Evolutionary conservation across 2,797 vertebrate species (phyloP).

Genomic region (Anisognathus igniventris): DNA sequence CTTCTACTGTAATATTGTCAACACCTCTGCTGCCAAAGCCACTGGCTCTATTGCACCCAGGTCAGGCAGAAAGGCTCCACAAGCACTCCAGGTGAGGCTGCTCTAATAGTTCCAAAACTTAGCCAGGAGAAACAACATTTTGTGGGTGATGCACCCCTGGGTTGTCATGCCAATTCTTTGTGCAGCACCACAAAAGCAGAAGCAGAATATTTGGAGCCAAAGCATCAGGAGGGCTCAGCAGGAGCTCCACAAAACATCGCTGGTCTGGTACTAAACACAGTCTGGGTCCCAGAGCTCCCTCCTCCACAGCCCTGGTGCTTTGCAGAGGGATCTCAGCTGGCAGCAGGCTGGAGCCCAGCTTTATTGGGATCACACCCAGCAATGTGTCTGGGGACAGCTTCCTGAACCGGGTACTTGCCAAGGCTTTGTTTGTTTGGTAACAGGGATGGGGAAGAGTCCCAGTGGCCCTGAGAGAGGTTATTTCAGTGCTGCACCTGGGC

Average conservation of each 20-base stretch:
- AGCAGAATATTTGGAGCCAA: not conserved
- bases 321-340: constrained; percentile 22
- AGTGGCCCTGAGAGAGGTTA: not conserved
- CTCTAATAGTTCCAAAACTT: accelerated
- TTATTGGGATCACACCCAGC: constrained; percentile 15
- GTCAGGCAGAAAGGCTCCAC: not conserved
- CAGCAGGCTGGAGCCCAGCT: not conserved
- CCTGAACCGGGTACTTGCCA: not conserved
- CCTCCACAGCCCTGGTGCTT: not conserved
- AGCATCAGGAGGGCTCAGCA: not conserved
- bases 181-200: not conserved
- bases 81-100: not conserved
- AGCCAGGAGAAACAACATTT: not conserved
- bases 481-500: constrained; percentile 49
- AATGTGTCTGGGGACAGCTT: constrained; percentile 39
- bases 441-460: constrained; percentile 7
- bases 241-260: not conserved
- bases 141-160: not conserved
- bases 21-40: not conserved
- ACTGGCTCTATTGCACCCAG: not conserved
- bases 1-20: not conserved
- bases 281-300: not conserved
- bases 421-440: constrained; percentile 27
- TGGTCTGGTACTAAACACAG: not conserved
- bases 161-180: accelerated